Base-by-base conservation (phyloP, 2,888 invertebrate genomes). In the Tuta absoluta region DNA sequence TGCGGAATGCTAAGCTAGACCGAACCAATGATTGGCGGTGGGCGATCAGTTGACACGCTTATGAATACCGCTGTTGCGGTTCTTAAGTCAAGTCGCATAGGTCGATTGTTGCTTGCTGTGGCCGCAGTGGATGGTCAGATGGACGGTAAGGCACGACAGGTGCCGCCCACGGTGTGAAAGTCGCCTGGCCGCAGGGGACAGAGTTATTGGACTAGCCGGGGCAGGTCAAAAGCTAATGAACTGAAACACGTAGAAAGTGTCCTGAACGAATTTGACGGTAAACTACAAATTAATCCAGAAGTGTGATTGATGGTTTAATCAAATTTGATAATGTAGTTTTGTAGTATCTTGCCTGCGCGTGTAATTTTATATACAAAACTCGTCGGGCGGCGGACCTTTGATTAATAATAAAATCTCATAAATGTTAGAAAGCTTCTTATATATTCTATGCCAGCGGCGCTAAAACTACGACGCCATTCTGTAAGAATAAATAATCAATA, bases 161-260 rank as follows among this genome's bases (percentile, higher is more conserved):
- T 81, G 82, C 79, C 85, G 84, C 85, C 86, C 82, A 86, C 84
- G 68, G 71, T 77, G 80, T 77, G 86, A 86, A 86, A 86, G 85
- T 82, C 76, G 76, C 72, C 68, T 63, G 67, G 65, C 64, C 56
- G 57, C 66, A 48, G 63, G 62, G 66, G 60, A 58, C 64, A 68
- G 70, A 74, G 65, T 72, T 75, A 76, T 72, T 71, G 68, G 70
- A 67, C 70, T 73, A 71, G 68, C 63, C 56, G 59, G 64, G 66
- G 64, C 48, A 65, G 63, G 68, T 65, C 67, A 62, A 64, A 67
- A 68, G 68, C 70, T 72, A 73, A 74, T 69, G 68, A 71, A 73
- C 70, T 70, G 69, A 67, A 72, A 69, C 65, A 71, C 66, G 41
- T 24, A 60, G 60, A 60, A 60, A 60, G 60, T 60, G 41, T 60